Conservation (phyloP, 1,140 invertebrate species). For the Heliconius congener region DNA sequence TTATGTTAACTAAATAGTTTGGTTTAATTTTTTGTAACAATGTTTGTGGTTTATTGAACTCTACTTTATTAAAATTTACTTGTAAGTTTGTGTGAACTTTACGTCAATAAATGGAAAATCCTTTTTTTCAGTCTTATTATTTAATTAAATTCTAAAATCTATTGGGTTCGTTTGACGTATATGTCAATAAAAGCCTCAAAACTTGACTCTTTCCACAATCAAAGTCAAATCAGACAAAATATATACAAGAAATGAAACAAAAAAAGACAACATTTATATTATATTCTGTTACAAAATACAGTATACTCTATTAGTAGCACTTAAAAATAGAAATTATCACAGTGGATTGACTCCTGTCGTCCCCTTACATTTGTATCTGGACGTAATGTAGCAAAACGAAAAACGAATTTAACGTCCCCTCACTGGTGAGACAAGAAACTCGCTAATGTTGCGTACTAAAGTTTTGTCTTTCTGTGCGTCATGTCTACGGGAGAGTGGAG, state of each 20-base stretch:
- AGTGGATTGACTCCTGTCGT: constrained; percentile 37
- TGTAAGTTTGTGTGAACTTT: too few relatives aligned
- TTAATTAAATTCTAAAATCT: too few relatives aligned
- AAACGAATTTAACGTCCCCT: constrained; percentile 48
- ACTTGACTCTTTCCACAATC: too few relatives aligned
- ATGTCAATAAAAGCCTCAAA: too few relatives aligned
- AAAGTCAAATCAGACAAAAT: too few relatives aligned
- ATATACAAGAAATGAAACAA: background rate
- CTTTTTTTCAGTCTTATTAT: too few relatives aligned
- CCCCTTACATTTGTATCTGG: constrained; percentile 37
- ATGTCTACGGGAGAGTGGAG: background rate
- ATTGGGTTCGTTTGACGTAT: too few relatives aligned
- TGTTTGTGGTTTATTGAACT: too few relatives aligned
- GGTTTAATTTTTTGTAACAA: too few relatives aligned
- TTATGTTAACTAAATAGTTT: too few relatives aligned
- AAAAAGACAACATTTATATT: background rate
- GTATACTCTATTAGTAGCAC: background rate
- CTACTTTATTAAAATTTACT: too few relatives aligned
- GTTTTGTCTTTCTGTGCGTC: constrained; percentile 24
- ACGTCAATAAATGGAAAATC: too few relatives aligned
- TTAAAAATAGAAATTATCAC: constrained; percentile 41
- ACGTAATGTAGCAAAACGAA: constrained; percentile 49
- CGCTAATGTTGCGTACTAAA: constrained; percentile 44
- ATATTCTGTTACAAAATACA: background rate
- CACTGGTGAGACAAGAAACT: constrained; percentile 29